Evolutionary conservation across 2,888 invertebrate species (phyloP).

Genomic region (Steinernema carpocapsae): DNA sequence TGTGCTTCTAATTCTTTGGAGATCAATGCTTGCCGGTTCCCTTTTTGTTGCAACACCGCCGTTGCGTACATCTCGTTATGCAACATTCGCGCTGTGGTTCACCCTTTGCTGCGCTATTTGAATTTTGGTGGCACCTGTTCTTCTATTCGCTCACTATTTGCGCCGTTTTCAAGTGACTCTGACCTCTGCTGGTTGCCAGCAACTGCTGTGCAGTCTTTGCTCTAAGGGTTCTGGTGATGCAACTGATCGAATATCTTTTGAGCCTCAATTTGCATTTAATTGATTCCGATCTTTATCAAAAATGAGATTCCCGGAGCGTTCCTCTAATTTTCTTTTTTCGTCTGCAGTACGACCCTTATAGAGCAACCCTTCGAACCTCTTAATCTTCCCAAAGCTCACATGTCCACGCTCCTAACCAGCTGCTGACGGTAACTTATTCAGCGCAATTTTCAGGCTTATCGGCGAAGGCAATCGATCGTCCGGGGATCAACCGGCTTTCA

Average conservation of each 20-base stretch:
- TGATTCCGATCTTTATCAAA: no score
- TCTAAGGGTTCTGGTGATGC: no score
- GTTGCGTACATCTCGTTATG: background rate
- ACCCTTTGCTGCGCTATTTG: background rate
- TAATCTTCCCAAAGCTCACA: background rate
- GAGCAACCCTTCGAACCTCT: no score
- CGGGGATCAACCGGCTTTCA: background rate
- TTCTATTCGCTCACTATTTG: background rate
- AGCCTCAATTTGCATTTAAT: no score
- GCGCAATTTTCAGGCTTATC: background rate
- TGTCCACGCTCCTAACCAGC: background rate
- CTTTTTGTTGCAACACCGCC: no score
- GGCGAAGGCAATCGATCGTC: background rate
- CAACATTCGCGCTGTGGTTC: background rate
- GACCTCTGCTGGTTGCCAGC: background rate
- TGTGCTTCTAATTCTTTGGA: no score
- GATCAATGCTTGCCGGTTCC: no score
- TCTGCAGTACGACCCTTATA: no score
- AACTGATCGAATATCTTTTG: no score
- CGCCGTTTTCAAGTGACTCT: background rate
- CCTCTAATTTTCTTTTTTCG: no score
- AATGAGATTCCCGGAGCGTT: no score
- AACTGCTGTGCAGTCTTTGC: no score
- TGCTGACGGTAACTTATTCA: background rate
- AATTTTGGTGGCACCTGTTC: background rate